Base-by-base conservation (phyloP, 2,888 invertebrate species). In the Pristionchus japonicus region DNA sequence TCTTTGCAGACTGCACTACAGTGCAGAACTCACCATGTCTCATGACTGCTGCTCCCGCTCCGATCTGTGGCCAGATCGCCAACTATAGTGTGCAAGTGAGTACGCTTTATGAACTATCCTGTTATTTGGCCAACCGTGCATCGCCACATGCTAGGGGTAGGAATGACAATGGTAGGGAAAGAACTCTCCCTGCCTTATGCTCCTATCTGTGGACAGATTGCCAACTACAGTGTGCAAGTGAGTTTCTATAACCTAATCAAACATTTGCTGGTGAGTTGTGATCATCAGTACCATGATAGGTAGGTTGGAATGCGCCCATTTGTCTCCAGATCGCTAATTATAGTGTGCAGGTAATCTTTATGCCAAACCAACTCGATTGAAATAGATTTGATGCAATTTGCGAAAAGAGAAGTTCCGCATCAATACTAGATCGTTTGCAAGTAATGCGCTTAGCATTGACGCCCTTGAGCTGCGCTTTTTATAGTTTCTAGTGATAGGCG, bases 141-240 rank as follows among this genome's bases (percentile, higher is more conserved):
- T 47, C 47, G 47, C 6, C 13, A 47, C 6, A 47, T n/a, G n/a
- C n/a, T n/a, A n/a, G n/a, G n/a, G n/a, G n/a, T n/a, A n/a, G n/a
- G n/a, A n/a, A n/a, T n/a, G n/a, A n/a, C n/a, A n/a, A n/a, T n/a
- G n/a, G n/a, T n/a, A n/a, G n/a, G n/a, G n/a, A n/a, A n/a, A 89
- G 57, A 89, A 92, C 88, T 91, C 89, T n/a, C 91, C 92, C 37
- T 93, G 93, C 70, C 49, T 88, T 49, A 89, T 88, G 64, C 89
- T 6, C 94, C 94, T 9, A 80, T 90, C 37, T 93, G 93, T 88
- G 93, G 93, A 15, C 91, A 91, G 88, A 90, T 91, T 23, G 89
- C 88, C 15, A 89, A 43, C 17, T 43, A 43, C 43, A 43, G 43
- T 43, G 43, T 43, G 43, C 6, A 6, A 11, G 43, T 43, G 11